Percentiles rank a stretch among this genome's conserved stretches.
Conservation (phyloP, 2,113 vertebrate genomes). For the Oreochromis niloticus region DNA sequence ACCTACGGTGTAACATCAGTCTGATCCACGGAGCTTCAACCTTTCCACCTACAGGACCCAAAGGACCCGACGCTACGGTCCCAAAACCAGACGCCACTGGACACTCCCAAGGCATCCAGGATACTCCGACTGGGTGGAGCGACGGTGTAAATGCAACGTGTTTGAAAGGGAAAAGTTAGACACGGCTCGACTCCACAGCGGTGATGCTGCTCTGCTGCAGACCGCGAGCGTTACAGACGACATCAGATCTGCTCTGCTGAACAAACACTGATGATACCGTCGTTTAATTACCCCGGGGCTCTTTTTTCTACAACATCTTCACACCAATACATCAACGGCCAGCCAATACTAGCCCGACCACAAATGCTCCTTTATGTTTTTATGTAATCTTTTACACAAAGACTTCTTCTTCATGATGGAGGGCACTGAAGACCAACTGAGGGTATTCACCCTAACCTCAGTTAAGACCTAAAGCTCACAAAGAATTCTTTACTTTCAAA, state of each 20-base stretch:
- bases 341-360: background rate
- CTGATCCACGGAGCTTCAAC: background rate
- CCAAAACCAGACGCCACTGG: rapidly evolving
- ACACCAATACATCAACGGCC: background rate
- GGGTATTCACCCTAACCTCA: background rate
- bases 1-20: background rate
- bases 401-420: background rate
- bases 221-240: background rate
- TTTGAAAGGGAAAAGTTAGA: background rate
- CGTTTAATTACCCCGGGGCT: background rate
- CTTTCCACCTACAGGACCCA: background rate
- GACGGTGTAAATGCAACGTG: rapidly evolving
- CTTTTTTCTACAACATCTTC: background rate
- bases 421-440: background rate
- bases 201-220: background rate
- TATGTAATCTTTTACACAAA: background rate
- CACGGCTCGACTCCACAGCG: background rate
- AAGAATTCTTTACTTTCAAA: background rate
- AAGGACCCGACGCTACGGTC: rapidly evolving
- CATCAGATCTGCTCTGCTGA: background rate
- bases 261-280: background rate
- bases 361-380: background rate
- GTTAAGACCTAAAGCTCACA: background rate
- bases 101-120: background rate
- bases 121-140: rapidly evolving